Base-by-base conservation (phyloP, 2,113 vertebrate species). In the Neolamprologus modestus region DNA sequence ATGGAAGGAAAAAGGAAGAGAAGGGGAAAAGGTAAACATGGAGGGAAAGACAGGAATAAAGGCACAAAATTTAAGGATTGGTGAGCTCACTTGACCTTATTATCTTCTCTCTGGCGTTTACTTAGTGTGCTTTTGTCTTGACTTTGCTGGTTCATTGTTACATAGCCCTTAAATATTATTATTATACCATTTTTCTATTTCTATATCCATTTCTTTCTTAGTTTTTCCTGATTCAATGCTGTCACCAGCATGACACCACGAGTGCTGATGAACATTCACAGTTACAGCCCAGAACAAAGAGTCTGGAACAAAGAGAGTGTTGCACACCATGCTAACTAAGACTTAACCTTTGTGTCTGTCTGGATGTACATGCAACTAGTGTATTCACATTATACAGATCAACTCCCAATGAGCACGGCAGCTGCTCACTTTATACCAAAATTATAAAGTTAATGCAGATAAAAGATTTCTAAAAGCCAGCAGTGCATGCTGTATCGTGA, bases 391-490 rank as follows among this genome's bases (percentile, higher is more conserved):
- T n/a, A 47, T 28, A 37, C 21, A 63, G 28, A 53, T 85, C 57
- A 9, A 19, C 11, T 37, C 8, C 6, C 45, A 35, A 28, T 12
- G 10, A 83, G 33, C 66, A 55, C 2, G 5, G 52, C 19, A n/a
- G 40, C 8, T 17, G 33, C 16, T 63, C 59, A n/a, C 59, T n/a
- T n/a, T 35, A 63, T n/a, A 63, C 17, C 59, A 63, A 35, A 63
- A 11, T 35, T 3, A 63, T 33, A 63, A 63, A 7, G 59, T 35
- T 42, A 0, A 71, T 0, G 5, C 68, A 73, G 40, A 73, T 26
- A 26, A 73, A 47, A 73, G 5, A 24, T 73, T 16, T 16, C n/a
- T 14, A 71, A 26, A 68, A 68, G 9, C n/a, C 8, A 84, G 21
- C 10, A 16, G 26, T 45, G 37, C 21, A 76, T 31, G 35, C 40